These are phyloP conservation scores for Lasius fuliginosus DNA, from an alignment of 2,888 invertebrate species.

Conservation along the genomic window DNA sequence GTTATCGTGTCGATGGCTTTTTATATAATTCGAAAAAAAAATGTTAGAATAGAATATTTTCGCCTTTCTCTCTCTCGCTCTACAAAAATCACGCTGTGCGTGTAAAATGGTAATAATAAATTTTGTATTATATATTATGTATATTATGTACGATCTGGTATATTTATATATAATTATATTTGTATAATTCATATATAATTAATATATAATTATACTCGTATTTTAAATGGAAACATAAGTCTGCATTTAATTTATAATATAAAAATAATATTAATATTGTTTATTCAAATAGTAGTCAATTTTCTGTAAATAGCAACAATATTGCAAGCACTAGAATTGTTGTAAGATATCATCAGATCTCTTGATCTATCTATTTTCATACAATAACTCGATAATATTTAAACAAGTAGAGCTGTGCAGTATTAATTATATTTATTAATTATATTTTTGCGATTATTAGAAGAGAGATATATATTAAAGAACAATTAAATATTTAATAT, in stretches of 20 bases:
- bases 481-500: not conserved
- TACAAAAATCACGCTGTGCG: too few relatives aligned
- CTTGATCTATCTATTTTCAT: not conserved
- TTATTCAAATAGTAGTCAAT: not conserved
- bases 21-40: constrained; percentile 2
- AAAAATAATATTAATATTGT: constrained; percentile 8
- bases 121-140: not conserved
- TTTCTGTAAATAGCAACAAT: not conserved
- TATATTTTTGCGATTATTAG: not conserved
- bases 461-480: not conserved
- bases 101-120: not conserved
- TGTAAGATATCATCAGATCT: not conserved
- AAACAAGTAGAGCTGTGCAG: not conserved
- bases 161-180: not conserved
- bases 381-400: not conserved
- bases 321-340: not conserved
- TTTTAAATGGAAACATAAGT: not conserved
- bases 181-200: not conserved
- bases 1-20: constrained; percentile 12
- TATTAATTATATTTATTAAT: not conserved
- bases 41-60: not conserved
- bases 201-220: not conserved
- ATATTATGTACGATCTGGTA: not conserved
- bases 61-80: too few relatives aligned
- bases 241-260: not conserved